These are phyloP conservation scores for Festucalex cinctus DNA, from an alignment of 2,113 vertebrate genomes.

Conservation along the genomic window DNA sequence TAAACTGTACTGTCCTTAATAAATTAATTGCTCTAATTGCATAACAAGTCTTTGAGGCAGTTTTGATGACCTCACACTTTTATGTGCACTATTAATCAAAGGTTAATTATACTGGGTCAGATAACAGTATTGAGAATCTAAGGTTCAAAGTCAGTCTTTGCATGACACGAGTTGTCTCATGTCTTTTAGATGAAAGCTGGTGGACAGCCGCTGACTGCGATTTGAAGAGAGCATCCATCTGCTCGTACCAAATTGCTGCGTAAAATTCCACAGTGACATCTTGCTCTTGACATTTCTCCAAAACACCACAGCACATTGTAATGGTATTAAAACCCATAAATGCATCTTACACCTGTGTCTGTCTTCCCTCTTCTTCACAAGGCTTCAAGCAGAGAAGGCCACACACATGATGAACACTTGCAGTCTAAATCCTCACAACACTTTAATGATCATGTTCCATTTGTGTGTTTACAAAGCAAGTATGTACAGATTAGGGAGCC, in stretches of 20 bases:
- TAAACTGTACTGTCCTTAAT: neutral
- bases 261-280: conserved; percentile 17
- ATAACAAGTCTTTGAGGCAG: neutral
- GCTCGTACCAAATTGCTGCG: conserved; percentile 39
- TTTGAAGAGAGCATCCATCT: conserved; percentile 63
- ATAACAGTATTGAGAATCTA: neutral
- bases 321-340: neutral
- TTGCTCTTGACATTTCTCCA: neutral
- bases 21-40: neutral
- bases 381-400: neutral
- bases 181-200: conserved; percentile 57
- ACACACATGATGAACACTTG: neutral
- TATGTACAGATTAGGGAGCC: conserved; percentile 83
- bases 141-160: conserved; percentile 8
- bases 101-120: neutral
- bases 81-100: neutral
- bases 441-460: conserved; percentile 77
- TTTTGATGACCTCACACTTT: neutral
- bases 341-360: neutral
- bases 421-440: conserved; percentile 61
- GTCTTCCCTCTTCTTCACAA: neutral
- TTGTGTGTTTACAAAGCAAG: conserved; percentile 87
- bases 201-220: conserved; percentile 61
- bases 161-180: neutral
- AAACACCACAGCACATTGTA: neutral